Conservation (phyloP, 2,888 invertebrate species). For the Homarus gammarus region DNA sequence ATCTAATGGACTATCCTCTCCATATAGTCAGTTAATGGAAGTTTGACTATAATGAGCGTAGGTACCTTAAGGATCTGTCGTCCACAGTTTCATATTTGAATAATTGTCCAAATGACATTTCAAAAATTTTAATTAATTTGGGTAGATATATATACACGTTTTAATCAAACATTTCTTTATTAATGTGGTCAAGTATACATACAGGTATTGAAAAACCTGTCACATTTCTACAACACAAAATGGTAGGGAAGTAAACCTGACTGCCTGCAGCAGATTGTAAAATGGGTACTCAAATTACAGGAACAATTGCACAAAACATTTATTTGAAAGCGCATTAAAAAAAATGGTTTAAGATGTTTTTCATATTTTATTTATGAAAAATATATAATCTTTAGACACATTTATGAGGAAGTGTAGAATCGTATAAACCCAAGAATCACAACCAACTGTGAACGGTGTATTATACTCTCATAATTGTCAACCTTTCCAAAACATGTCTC, state of each 20-base stretch:
- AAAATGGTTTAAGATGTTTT: neutral
- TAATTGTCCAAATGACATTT: no score
- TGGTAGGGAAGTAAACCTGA: neutral
- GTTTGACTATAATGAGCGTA: no score
- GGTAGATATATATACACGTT: no score
- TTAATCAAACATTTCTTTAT: neutral
- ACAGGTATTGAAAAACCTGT: neutral
- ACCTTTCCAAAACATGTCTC: neutral
- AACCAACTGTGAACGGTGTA: neutral
- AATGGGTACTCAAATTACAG: neutral
- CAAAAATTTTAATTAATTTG: no score
- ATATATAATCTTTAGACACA: neutral
- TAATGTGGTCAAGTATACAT: neutral
- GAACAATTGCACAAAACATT: neutral
- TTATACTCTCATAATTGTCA: neutral
- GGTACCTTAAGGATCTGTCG: no score
- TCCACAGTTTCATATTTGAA: no score
- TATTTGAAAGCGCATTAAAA: neutral
- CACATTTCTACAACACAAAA: neutral
- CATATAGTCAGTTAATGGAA: no score
- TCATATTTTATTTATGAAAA: neutral
- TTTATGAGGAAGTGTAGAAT: neutral
- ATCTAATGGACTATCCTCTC: no score
- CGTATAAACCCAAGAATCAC: neutral
- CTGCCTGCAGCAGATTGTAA: conserved; percentile 6